A percentile compares a stretch with the other conserved stretches of the same genome.
phyloP scores from a whole-genome alignment of 2,888 invertebrate genomes.

The Parnassius mnemosyne region DNA sequence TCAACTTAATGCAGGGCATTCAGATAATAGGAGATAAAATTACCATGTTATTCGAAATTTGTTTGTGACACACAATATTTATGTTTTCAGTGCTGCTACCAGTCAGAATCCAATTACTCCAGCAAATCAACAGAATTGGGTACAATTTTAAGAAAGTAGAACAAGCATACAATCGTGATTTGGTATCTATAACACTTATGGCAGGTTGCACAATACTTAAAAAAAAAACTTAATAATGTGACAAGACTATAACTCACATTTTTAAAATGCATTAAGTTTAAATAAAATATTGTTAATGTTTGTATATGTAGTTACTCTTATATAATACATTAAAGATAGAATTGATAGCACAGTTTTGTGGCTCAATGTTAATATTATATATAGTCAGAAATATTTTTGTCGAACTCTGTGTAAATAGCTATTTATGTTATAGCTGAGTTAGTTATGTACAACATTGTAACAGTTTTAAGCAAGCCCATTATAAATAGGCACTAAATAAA shows the following conservation, averaged over 20 bases:
- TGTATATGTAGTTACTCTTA: conserved; percentile 70
- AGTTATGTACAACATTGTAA: conserved; percentile 37
- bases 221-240: conserved; percentile 20
- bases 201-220: conserved; percentile 68
- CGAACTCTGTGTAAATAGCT: conserved; percentile 66
- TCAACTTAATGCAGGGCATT: too few species aligned
- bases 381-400: conserved; percentile 52
- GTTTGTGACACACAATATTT: neutral
- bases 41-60: too few species aligned
- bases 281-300: conserved; percentile 39
- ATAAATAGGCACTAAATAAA: too few species aligned
- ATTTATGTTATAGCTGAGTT: conserved; percentile 37
- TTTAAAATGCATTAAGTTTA: conserved; percentile 31
- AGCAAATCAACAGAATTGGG: conserved; percentile 74
- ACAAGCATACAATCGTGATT: conserved; percentile 49
- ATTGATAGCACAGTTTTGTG: conserved; percentile 37
- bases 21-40: too few species aligned
- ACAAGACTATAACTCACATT: conserved; percentile 36
- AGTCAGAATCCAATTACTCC: conserved; percentile 64
- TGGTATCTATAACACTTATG: conserved; percentile 47
- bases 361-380: conserved; percentile 29
- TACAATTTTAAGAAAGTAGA: conserved; percentile 60
- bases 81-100: conserved; percentile 50
- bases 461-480: too few species aligned
- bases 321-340: conserved; percentile 37